Evolutionary conservation across 2,797 vertebrate genomes (phyloP), one percentile per base, ranked within the genome.

Genomic region (Aratinga solstitialis): DNA sequence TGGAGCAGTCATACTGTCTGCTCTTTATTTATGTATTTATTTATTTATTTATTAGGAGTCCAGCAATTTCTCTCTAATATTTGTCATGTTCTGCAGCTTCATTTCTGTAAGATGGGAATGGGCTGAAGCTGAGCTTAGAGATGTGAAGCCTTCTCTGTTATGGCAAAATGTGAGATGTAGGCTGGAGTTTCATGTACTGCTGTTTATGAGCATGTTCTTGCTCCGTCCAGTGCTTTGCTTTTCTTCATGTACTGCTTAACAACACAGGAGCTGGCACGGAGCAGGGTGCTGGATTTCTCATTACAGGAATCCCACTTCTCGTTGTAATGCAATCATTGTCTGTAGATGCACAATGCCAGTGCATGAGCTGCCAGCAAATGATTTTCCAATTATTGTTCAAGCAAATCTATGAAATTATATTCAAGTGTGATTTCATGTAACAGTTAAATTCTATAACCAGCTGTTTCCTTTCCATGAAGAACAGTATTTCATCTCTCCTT

Each of bases 351-450:
- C 53, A 85, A 74, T 87, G 88, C 81, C 85, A 91, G 87, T 72
- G 65, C 83, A 88, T 15, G 89, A 94, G 66, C 86, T 95, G 95
- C 94, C 93, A 96, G 91, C 51, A 84, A 95, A 93, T 85, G 77
- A 94, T 92, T 91, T 95, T 95, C 90, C 38, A 90, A 81, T 91
- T 93, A 92, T 79, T 90, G 27, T 61, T 93, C 58, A 67, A 95
- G 78, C n/a, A 94, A 87, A 90, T 91, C 50, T 73, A 63, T 91
- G 72, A 91, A 80, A 94, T 92, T 84, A 93, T 87, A 93, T 87
- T 91, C 86, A 87, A 83, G 62, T 72, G 34, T 86, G 87, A 91
- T 66, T 95, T 77, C 43, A 62, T 54, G 53, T 75, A 93, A 48
- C 73, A 66, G 51, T 53, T 82, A 91, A 74, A 94, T 87, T 93